Percentiles rank a stretch among this genome's conserved stretches.
Evolutionary conservation across 2,113 vertebrate species (phyloP).

Genomic region (Toxotes jaculatrix): DNA sequence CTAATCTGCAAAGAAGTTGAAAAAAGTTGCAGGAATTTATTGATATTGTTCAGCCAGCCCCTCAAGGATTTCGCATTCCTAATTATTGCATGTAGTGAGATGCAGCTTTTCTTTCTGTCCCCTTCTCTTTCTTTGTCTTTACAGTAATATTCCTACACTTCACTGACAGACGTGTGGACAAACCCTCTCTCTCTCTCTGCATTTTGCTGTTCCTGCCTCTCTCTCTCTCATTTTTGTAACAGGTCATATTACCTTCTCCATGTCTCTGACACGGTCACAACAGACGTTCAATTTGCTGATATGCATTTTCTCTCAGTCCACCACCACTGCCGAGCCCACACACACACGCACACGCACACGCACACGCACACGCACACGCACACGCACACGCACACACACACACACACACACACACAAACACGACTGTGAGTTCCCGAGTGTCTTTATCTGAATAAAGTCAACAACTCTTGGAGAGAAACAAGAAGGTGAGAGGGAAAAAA

Average conservation of each 20-base stretch:
- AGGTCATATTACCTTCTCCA: background rate
- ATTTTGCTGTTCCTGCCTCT: background rate
- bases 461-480: slow-evolving; percentile 8
- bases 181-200: background rate
- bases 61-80: too few species aligned
- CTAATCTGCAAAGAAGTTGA: too few species aligned
- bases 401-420: background rate
- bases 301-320: slow-evolving; percentile 1
- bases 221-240: background rate
- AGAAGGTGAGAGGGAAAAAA: background rate
- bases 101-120: too few species aligned
- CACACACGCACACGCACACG: slow-evolving; percentile 8
- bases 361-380: background rate
- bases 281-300: background rate
- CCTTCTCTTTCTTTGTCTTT: background rate
- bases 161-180: background rate
- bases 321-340: background rate
- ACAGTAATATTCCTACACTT: background rate
- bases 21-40: too few species aligned
- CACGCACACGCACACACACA: background rate
- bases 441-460: slow-evolving; percentile 17
- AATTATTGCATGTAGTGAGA: too few species aligned
- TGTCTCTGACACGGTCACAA: background rate
- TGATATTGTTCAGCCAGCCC: too few species aligned
- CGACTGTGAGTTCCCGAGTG: background rate